A percentile compares a stretch with the other conserved stretches of the same genome.
These are phyloP conservation scores for Panorpa germanica DNA, from an alignment of 2,888 invertebrate genomes.

Conservation along the genomic window DNA sequence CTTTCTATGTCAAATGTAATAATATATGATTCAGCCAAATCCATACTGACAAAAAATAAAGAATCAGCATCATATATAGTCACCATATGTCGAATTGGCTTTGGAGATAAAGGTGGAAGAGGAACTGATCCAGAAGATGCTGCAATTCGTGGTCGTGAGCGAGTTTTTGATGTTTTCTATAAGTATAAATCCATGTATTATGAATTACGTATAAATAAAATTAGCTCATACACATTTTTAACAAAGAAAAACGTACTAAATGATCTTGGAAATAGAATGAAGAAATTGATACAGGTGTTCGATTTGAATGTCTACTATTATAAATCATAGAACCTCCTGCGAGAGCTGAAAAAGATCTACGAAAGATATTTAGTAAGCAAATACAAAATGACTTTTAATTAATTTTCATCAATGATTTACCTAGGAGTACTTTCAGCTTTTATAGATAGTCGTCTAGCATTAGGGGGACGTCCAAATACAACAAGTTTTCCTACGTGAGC, in stretches of 20 bases:
- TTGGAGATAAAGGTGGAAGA: neutral
- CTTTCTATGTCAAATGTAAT: constrained; percentile 21
- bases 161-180: neutral
- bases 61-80: constrained; percentile 53
- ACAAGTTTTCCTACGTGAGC: constrained; percentile 73
- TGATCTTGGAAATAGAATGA: constrained; percentile 66
- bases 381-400: no score
- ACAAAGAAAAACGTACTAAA: constrained; percentile 28
- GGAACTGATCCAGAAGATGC: neutral
- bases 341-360: no score
- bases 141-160: neutral
- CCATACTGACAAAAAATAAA: constrained; percentile 60
- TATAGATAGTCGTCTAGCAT: constrained; percentile 44
- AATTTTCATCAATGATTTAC: no score
- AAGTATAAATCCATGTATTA: neutral
- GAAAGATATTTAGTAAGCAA: no score
- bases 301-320: no score
- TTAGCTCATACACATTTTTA: neutral
- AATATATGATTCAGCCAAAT: constrained; percentile 68
- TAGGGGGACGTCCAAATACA: constrained; percentile 62
- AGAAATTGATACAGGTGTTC: constrained; percentile 43
- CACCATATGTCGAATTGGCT: no score
- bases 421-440: constrained; percentile 56
- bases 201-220: no score
- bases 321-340: no score